Percentiles rank a stretch among this genome's conserved stretches.
These are phyloP conservation scores for Eudyptes chrysolophus DNA, from an alignment of 2,113 vertebrate species.

Conservation along the genomic window DNA sequence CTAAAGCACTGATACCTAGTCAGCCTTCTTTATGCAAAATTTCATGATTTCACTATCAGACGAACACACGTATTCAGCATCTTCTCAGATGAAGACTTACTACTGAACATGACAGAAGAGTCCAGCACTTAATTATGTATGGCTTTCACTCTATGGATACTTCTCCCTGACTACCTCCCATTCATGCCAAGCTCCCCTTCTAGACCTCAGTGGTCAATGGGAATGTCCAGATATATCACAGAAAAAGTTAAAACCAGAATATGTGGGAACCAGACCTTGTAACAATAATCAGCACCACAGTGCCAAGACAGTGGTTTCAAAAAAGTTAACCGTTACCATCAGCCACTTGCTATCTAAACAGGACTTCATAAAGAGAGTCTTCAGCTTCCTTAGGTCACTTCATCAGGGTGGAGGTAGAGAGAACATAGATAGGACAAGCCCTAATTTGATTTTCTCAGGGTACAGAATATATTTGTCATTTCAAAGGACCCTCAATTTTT, in stretches of 20 bases:
- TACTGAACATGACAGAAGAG: not conserved
- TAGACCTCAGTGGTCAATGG: not conserved
- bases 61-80: not conserved
- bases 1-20: not conserved
- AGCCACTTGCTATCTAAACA: not conserved
- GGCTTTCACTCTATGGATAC: not conserved
- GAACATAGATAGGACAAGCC: accelerated
- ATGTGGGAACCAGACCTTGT: not conserved
- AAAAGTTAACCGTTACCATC: not conserved
- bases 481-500: not conserved
- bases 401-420: not conserved
- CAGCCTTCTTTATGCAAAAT: not conserved
- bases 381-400: not conserved
- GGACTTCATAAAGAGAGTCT: not conserved
- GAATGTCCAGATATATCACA: not conserved
- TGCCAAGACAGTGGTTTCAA: not conserved
- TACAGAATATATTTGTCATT: not conserved
- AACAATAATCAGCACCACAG: not conserved
- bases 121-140: not conserved
- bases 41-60: not conserved
- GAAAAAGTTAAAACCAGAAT: not conserved
- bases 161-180: not conserved
- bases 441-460: not conserved
- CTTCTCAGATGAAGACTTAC: not conserved
- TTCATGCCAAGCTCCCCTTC: not conserved